A percentile compares a stretch with the other conserved stretches of the same genome.
phyloP scores from a whole-genome alignment of 2,888 invertebrate species.

The Cosmia pyralina region DNA sequence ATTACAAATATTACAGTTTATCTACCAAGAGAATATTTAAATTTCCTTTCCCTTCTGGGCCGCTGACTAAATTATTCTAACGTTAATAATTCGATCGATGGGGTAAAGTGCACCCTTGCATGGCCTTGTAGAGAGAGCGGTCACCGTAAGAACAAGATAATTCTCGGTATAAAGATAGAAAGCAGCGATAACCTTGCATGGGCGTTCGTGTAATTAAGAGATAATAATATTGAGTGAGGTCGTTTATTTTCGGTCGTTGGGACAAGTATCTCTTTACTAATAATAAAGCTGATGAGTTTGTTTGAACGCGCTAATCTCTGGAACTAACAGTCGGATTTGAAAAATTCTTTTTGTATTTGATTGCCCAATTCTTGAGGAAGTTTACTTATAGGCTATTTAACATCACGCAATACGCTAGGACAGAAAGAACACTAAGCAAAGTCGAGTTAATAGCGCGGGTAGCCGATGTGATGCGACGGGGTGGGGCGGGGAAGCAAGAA shows the following conservation, averaged over 20 bases:
- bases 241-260: slow-evolving; percentile 26
- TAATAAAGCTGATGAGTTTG: too few species aligned
- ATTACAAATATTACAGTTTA: slow-evolving; percentile 54
- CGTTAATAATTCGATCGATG: slow-evolving; percentile 58
- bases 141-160: slow-evolving; percentile 54
- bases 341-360: too few species aligned
- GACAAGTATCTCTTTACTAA: background rate
- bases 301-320: too few species aligned
- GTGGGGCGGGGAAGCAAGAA: too few species aligned
- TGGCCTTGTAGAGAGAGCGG: slow-evolving; percentile 34
- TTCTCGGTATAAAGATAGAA: slow-evolving; percentile 38
- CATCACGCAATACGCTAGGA: too few species aligned
- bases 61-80: slow-evolving; percentile 48
- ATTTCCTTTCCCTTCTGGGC: slow-evolving; percentile 28
- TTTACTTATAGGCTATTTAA: too few species aligned
- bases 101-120: slow-evolving; percentile 56
- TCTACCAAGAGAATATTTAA: slow-evolving; percentile 48
- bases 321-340: too few species aligned
- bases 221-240: slow-evolving; percentile 40
- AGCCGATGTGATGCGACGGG: too few species aligned
- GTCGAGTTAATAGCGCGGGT: too few species aligned
- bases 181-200: slow-evolving; percentile 17
- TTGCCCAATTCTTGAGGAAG: too few species aligned
- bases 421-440: too few species aligned
- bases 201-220: slow-evolving; percentile 40